Percentiles rank a stretch among this genome's conserved stretches.
Conservation (phyloP, 64 coral and sea anemone genomes). For the Pocillopora damicornis region DNA sequence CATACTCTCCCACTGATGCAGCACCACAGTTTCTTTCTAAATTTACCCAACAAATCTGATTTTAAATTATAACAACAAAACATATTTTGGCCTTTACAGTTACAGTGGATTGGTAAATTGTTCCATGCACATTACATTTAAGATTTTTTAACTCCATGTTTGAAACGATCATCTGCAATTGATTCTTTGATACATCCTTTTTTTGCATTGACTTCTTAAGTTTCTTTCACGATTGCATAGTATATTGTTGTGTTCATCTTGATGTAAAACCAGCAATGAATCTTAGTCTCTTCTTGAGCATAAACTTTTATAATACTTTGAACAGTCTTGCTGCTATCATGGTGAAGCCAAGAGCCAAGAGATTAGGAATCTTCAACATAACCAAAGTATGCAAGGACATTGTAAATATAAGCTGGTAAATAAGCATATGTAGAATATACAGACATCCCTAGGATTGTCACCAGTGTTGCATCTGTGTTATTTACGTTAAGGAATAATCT, state of each 20-base stretch:
- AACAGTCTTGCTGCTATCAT: neutral
- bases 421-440: constrained; percentile 87
- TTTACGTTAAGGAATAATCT: constrained; percentile 39
- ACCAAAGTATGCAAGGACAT: constrained; percentile 32
- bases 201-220: no score
- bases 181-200: no score
- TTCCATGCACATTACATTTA: no score
- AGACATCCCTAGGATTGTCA: constrained; percentile 85
- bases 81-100: no score
- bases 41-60: no score
- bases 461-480: constrained; percentile 65
- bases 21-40: no score
- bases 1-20: no score
- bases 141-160: no score
- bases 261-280: neutral
- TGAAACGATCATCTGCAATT: no score
- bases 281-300: neutral
- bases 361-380: constrained; percentile 6
- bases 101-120: no score
- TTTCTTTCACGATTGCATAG: no score
- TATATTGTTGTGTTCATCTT: neutral
- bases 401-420: constrained; percentile 60
- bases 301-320: neutral
- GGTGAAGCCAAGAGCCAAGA: neutral
- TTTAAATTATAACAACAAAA: no score